A percentile compares a stretch with the other conserved stretches of the same genome.
Conservation (phyloP, 2,888 invertebrate genomes). For the Barypeithes pellucidus region DNA sequence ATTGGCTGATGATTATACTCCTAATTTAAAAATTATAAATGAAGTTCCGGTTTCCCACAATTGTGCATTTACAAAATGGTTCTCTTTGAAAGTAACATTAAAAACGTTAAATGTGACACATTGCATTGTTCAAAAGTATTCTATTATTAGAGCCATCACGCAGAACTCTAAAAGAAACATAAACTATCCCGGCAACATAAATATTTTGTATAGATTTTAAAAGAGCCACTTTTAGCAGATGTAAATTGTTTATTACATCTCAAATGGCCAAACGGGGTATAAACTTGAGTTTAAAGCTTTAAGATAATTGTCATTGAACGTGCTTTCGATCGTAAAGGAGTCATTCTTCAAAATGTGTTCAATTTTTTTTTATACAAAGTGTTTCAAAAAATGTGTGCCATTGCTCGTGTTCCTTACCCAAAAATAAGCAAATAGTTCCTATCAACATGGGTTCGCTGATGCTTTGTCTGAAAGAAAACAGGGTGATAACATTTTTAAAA, state of each 20-base stretch:
- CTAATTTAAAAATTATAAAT: too few relatives aligned
- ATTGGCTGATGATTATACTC: too few relatives aligned
- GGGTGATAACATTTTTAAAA: too few relatives aligned
- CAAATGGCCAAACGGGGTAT: constrained; percentile 28
- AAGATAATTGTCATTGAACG: constrained; percentile 17
- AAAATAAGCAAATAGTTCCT: too few relatives aligned
- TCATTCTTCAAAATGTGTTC: not conserved
- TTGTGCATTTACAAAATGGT: too few relatives aligned
- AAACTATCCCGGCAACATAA: constrained; percentile 44
- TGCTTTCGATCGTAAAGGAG: constrained; percentile 8
- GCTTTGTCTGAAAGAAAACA: too few relatives aligned
- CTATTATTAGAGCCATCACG: constrained; percentile 26
- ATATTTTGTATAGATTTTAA: constrained; percentile 41
- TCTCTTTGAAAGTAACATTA: too few relatives aligned
- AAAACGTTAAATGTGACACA: constrained; percentile 1
- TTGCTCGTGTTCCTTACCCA: too few relatives aligned
- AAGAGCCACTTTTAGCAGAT: constrained; percentile 38
- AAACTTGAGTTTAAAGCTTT: constrained; percentile 36
- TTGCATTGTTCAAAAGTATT: constrained; percentile 35
- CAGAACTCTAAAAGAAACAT: constrained; percentile 40
- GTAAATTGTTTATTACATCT: constrained; percentile 49
- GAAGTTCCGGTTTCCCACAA: too few relatives aligned
- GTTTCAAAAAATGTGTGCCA: too few relatives aligned
- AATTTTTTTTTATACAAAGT: too few relatives aligned
- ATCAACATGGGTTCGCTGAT: too few relatives aligned